phyloP scores from a whole-genome alignment of 2,797 vertebrate species.

The Lophius americanus region DNA sequence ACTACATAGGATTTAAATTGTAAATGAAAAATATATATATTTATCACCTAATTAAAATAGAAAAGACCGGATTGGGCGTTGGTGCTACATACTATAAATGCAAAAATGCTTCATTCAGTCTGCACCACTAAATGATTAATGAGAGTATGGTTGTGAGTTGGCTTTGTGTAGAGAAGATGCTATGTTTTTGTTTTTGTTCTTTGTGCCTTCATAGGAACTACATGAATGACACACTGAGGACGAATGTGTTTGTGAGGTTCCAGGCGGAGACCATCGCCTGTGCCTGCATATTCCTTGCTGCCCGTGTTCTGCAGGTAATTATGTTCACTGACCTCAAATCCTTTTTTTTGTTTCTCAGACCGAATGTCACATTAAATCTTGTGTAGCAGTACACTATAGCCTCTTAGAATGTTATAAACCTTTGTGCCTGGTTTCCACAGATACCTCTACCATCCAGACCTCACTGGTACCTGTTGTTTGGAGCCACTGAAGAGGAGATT shows the following conservation, averaged over 20 bases:
- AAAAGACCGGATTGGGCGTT: neutral
- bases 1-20: too few relatives aligned
- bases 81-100: neutral
- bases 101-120: neutral
- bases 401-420: neutral
- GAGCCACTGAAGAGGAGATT: constrained; percentile 94
- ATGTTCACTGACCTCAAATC: neutral
- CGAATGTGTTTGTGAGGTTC: constrained; percentile 98
- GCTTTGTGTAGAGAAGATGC: constrained; percentile 70
- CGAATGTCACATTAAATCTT: neutral
- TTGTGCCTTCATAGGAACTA: constrained; percentile 90
- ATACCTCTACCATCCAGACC: constrained; percentile 93
- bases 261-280: constrained; percentile 98
- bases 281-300: constrained; percentile 98
- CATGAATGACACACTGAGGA: constrained; percentile 98
- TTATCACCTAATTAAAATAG: neutral
- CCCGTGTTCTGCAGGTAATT: constrained; percentile 92
- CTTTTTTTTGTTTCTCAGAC: neutral
- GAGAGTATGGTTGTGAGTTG: constrained; percentile 9
- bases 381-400: neutral
- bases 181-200: constrained; percentile 69
- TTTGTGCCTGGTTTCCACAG: constrained; percentile 65
- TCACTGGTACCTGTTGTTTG: constrained; percentile 96
- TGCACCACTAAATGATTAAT: neutral
- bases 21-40: neutral